Conservation (phyloP, 2,888 invertebrate genomes). For the Chrysina gloriosa region DNA sequence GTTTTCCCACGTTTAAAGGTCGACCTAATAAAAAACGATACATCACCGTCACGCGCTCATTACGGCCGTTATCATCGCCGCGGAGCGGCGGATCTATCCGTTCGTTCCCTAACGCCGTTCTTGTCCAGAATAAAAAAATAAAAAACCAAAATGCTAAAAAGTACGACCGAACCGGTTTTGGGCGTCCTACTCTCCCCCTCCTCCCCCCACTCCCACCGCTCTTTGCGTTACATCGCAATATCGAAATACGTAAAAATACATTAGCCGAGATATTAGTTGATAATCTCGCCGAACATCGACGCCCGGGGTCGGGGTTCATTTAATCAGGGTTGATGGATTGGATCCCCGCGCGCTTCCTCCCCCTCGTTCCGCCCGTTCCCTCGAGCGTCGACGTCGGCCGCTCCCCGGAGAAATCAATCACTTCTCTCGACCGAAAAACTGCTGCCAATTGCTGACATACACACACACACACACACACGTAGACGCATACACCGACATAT, state of each 20-base stretch:
- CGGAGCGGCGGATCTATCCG: too few species aligned
- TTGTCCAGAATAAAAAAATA: too few species aligned
- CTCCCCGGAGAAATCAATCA: constrained; percentile 64
- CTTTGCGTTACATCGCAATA: constrained; percentile 37
- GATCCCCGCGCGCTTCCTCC: constrained; percentile 36
- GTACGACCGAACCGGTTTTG: too few species aligned
- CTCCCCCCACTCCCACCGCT: too few species aligned
- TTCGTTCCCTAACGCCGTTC: too few species aligned
- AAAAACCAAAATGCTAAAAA: too few species aligned
- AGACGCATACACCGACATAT: background rate
- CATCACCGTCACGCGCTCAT: too few species aligned
- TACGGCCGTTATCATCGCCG: too few species aligned
- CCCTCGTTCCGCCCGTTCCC: background rate
- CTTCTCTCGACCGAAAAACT: constrained; percentile 60
- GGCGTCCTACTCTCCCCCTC: too few species aligned
- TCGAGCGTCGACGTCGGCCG: constrained; percentile 46
- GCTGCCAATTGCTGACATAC: constrained; percentile 60
- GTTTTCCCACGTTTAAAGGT: too few species aligned
- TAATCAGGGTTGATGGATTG: constrained; percentile 64
- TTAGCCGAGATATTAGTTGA: constrained; percentile 61
- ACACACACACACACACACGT: too few species aligned
- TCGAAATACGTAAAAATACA: constrained; percentile 58
- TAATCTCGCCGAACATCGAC: constrained; percentile 58
- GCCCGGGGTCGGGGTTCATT: constrained; percentile 56
- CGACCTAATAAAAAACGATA: too few species aligned